phyloP scores from a whole-genome alignment of 2,113 vertebrate species.

The Peromyscus californicus region DNA sequence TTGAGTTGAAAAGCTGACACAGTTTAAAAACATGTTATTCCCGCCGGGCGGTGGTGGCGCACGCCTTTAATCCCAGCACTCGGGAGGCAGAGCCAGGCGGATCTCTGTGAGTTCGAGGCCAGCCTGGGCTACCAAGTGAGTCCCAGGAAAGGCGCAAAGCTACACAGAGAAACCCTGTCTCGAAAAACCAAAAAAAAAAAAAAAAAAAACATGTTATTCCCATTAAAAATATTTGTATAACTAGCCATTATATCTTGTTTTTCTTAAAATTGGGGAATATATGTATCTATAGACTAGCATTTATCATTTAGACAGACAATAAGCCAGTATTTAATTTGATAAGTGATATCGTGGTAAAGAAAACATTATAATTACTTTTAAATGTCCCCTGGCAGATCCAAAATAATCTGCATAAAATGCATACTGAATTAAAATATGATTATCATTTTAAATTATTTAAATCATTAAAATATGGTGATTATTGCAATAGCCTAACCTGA shows the following conservation, averaged over 20 bases:
- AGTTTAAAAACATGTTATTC: background rate
- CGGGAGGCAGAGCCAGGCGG: no score
- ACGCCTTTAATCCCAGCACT: no score
- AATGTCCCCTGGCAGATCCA: slow-evolving; percentile 25
- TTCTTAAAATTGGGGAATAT: slow-evolving; percentile 12
- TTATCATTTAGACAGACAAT: slow-evolving; percentile 40
- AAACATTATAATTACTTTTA: slow-evolving; percentile 41
- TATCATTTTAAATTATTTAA: background rate
- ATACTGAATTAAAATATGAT: background rate
- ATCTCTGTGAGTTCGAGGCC: no score
- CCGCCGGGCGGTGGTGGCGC: no score
- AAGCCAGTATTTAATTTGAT: slow-evolving; percentile 54
- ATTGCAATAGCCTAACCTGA: slow-evolving; percentile 58
- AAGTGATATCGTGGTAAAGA: background rate
- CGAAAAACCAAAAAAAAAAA: no score
- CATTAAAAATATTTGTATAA: slow-evolving; percentile 11
- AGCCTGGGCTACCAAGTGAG: no score
- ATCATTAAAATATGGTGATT: slow-evolving; percentile 47
- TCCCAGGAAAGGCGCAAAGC: no score
- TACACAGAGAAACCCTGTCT: no score
- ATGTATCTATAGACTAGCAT: background rate
- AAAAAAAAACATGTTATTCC: no score
- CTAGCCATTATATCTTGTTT: background rate
- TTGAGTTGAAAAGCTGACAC: background rate
- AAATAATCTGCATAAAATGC: background rate